Conservation (phyloP, 2,797 vertebrate species). For the Spheniscus humboldti region DNA sequence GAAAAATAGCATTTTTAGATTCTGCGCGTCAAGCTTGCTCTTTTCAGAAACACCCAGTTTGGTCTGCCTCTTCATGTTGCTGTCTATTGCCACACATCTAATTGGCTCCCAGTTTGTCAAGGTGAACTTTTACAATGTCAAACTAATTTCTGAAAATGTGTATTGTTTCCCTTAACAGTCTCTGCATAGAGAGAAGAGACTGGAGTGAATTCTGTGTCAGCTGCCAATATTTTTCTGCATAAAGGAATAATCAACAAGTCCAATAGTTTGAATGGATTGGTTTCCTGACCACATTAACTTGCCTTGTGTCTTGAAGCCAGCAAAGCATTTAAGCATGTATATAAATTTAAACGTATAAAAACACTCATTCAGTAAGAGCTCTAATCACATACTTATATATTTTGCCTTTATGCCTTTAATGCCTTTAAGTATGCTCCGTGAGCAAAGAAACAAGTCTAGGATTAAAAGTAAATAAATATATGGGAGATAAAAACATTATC, state of each 20-base stretch:
- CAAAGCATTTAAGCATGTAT: neutral
- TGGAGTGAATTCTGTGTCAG: neutral
- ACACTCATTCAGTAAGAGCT: neutral
- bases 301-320: neutral
- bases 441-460: neutral
- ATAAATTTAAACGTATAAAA: neutral
- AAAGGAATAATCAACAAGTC: neutral
- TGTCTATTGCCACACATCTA: conserved; percentile 17
- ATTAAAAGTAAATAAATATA: neutral
- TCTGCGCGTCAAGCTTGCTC: neutral
- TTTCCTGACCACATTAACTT: neutral
- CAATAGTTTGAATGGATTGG: neutral
- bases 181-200: neutral
- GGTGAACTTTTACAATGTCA: conserved; percentile 60
- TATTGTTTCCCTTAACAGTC: neutral
- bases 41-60: conserved; percentile 21
- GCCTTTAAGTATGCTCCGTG: neutral
- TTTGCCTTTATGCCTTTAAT: neutral
- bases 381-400: neutral
- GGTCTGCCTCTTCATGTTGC: neutral
- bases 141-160: conserved; percentile 39
- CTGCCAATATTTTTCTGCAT: neutral
- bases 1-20: neutral
- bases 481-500: neutral
- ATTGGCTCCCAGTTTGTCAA: conserved; percentile 33